Evolutionary conservation across 2,113 vertebrate genomes (phyloP), one percentile per base, ranked within the genome.

Genomic region (Thomomys bottae): DNA sequence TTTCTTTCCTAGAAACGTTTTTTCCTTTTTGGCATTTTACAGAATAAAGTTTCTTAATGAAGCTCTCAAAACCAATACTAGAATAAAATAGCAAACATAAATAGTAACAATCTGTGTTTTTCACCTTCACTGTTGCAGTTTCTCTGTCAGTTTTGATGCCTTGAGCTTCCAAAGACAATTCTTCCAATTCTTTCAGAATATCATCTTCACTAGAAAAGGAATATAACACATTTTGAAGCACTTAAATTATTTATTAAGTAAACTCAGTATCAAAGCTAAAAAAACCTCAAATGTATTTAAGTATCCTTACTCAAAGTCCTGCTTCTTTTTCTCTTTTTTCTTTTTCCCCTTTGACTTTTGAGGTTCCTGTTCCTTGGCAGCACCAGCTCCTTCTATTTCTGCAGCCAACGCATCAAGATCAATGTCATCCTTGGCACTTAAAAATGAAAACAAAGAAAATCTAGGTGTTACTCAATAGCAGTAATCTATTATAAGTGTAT

Each of bases 361-460:
- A 94, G 97, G 92, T 61, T 98, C 98, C 57, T 98, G 98, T 81
- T 99, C 99, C 91, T 99, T 99, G 67, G 98, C 98, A 89, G 99
- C 98, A 90, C 99, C 99, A 1, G 99, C 99, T 96, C 99, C 99
- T 96, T 99, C 99, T 95, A 99, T 99, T 96, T 99, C 99, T 64
- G 99, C 99, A 57, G 99, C 99, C 96, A 99, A 98, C 92, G 99
- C 99, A 84, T 99, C 99, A 38, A 99, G 98, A 97, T 99, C 99
- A 84, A 98, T 97, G 90, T 98, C 98, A 92, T 99, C 99, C 98
- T 99, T 99, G 97, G 98, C 96, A 97, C 99, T 99, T 93, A 66
- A 94, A 66, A 94, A 96, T 34, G 5, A 90, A 94, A 92, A 96
- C 54, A 84, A 87, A 92, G 77, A 70, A 3, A n/a, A n/a, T n/a